Base-by-base conservation (phyloP, 1,140 invertebrate species). In the Anoplolepis gracilipes region DNA sequence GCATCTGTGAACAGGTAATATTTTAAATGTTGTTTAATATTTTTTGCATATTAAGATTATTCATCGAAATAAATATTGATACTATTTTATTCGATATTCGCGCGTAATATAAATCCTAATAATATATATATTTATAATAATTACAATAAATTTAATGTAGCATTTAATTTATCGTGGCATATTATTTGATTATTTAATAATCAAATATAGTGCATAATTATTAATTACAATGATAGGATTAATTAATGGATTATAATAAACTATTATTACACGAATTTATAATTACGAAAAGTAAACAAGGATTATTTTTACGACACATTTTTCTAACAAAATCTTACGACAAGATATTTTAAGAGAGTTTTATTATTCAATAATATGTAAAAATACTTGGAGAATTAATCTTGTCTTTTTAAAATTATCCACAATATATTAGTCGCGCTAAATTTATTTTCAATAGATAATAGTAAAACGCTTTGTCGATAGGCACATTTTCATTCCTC, bases 171-270 rank as follows among this genome's bases (percentile, higher is more conserved):
- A 77, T 30, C 39, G 30, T 25, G 36, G 42, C 42, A n/a, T 53
- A 30, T 65, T 65, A 67, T 79, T 79, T 67, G 25, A 79, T 79
- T 79, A 79, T 79, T 79, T 49, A 78, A 53, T 67, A 67, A 78
- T 65, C 42, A 53, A 69, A 25, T 67, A 36, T 36, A 69, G 76
- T 13, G 1, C 10, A 49, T 49, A 36, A 30, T 69, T 69, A 69
- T 69, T 78, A 46, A 78, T 67, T 67, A 53, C 11, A 49, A 67
- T 67, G n/a, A 78, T 53, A 78, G 10, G 30, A 42, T 79, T 79
- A 64, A 16, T 67, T 4, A 42, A 25, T 25, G 13, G 49, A 53
- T 67, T 36, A 36, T 16, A 65, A 67, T 69, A 69, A 67, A 19
- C 16, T 79, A 79, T 25, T 3, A 55, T 78, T 78, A 53, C 13